A percentile compares a stretch with the other conserved stretches of the same genome.
These are phyloP conservation scores for Chelon auratus DNA, from an alignment of 2,797 vertebrate genomes.

Conservation along the genomic window DNA sequence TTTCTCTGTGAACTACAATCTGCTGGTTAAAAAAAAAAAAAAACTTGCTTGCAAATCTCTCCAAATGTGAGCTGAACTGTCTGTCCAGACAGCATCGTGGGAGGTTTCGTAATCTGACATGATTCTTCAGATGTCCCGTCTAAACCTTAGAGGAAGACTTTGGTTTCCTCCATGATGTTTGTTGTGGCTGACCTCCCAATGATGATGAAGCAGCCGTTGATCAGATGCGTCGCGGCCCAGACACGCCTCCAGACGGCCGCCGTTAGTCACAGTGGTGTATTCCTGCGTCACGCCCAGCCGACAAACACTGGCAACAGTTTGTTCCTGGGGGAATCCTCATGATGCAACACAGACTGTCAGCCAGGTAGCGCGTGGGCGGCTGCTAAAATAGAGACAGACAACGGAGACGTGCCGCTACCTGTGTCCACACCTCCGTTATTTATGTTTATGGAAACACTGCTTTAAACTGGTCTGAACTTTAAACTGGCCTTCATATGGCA, in stretches of 20 bases:
- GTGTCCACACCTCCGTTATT: slow-evolving; percentile 32
- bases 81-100: too few species aligned
- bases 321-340: slow-evolving; percentile 43
- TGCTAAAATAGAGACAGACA: slow-evolving; percentile 31
- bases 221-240: slow-evolving; percentile 32
- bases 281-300: slow-evolving; percentile 12
- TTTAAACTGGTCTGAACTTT: too few species aligned
- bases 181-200: not conserved
- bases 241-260: slow-evolving; percentile 22
- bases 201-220: not conserved
- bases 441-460: too few species aligned
- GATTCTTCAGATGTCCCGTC: too few species aligned
- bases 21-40: too few species aligned
- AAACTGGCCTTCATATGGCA: too few species aligned
- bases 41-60: too few species aligned
- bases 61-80: too few species aligned
- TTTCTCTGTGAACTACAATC: too few species aligned
- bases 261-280: slow-evolving; percentile 7
- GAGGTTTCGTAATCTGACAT: too few species aligned
- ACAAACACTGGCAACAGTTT: not conserved
- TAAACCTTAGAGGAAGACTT: not conserved
- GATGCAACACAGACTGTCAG: slow-evolving; percentile 13
- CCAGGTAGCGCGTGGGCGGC: not conserved
- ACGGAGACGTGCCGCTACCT: slow-evolving; percentile 39
- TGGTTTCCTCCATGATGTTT: not conserved